phyloP scores from a whole-genome alignment of 1,140 invertebrate species.

The Rhynchophorus ferrugineus region DNA sequence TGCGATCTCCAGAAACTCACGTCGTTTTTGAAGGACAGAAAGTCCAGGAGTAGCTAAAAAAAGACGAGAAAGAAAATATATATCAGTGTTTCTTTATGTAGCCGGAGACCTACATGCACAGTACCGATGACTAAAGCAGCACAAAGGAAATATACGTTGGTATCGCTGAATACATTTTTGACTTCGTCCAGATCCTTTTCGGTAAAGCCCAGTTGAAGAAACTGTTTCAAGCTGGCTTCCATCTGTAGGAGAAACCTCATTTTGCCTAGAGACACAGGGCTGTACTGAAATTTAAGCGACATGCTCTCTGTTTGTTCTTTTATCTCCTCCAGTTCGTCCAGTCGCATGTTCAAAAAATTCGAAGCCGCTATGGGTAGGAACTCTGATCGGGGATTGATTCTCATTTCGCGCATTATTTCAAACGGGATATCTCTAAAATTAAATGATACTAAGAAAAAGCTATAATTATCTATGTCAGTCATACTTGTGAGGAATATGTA shows the following conservation, averaged over 20 bases:
- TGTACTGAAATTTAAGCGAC: constrained; percentile 53
- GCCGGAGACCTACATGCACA: constrained; percentile 80
- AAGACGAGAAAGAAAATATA: no score
- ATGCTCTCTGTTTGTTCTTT: constrained; percentile 48
- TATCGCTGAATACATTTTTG: constrained; percentile 93
- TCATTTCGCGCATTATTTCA: constrained; percentile 51
- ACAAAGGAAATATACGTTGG: constrained; percentile 87
- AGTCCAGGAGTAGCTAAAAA: constrained; percentile 87
- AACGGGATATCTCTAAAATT: constrained; percentile 41
- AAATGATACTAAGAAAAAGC: background rate
- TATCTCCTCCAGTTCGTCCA: constrained; percentile 64
- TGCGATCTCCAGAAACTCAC: constrained; percentile 88
- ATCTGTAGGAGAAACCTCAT: constrained; percentile 72
- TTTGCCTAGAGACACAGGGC: constrained; percentile 61
- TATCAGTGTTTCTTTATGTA: no score
- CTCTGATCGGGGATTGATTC: constrained; percentile 54
- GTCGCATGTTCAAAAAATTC: constrained; percentile 71
- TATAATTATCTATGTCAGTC: background rate
- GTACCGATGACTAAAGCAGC: constrained; percentile 87
- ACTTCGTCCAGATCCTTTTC: constrained; percentile 94
- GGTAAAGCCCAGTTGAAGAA: constrained; percentile 75
- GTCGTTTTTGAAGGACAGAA: constrained; percentile 97
- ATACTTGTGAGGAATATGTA: constrained; percentile 31
- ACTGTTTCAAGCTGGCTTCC: constrained; percentile 64
- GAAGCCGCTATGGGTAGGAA: constrained; percentile 79